phyloP scores from a whole-genome alignment of 2,888 invertebrate species.

The Lottia scabra region DNA sequence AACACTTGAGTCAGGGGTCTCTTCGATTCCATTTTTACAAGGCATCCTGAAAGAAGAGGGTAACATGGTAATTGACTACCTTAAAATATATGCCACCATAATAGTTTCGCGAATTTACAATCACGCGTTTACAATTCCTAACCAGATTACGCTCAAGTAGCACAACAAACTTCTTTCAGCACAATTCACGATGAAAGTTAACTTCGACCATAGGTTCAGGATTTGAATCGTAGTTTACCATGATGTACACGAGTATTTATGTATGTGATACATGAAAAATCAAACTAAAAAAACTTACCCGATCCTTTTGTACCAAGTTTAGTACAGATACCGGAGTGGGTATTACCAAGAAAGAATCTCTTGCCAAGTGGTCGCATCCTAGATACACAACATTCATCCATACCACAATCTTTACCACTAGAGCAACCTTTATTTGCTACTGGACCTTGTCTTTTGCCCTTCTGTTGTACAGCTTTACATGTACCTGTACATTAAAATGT shows the following conservation, averaged over 20 bases:
- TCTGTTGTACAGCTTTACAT: no score
- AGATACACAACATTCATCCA: slow-evolving; percentile 37
- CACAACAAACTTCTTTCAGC: no score
- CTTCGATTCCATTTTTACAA: slow-evolving; percentile 26
- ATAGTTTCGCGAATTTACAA: no score
- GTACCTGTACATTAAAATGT: no score
- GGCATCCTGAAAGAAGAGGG: slow-evolving; percentile 20
- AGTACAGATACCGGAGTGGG: slow-evolving; percentile 25
- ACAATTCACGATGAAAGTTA: not conserved
- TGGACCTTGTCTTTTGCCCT: not conserved
- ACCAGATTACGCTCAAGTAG: no score
- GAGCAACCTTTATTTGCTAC: slow-evolving; percentile 16
- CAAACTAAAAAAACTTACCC: not conserved
- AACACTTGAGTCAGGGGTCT: slow-evolving; percentile 30
- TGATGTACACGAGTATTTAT: no score
- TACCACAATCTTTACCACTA: slow-evolving; percentile 31
- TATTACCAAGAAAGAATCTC: slow-evolving; percentile 11
- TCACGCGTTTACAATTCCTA: no score
- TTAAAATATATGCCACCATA: no score
- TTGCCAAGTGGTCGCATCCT: slow-evolving; percentile 33
- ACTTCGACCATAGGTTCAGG: no score
- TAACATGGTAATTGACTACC: no score
- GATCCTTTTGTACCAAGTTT: slow-evolving; percentile 19
- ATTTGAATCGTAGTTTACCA: no score
- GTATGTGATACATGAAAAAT: no score